Evolutionary conservation across 2,888 invertebrate species (phyloP).

Genomic region (Heteromurus nitidus): DNA sequence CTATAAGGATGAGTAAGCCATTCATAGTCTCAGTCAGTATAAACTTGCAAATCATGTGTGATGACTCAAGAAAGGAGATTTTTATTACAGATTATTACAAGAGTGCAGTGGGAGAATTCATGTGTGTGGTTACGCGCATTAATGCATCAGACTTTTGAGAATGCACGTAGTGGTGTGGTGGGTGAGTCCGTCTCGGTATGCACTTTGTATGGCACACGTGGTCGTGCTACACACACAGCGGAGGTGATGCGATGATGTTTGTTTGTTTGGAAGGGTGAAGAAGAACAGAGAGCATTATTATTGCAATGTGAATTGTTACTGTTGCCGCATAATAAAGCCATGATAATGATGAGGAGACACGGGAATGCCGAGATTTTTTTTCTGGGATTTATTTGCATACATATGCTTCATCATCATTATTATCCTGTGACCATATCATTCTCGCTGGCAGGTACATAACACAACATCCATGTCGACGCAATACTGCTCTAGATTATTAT

Average conservation of each 20-base stretch:
- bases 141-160: background rate
- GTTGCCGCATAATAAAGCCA: constrained; percentile 29
- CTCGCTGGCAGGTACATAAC: no score
- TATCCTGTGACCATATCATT: background rate
- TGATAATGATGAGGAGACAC: constrained; percentile 25
- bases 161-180: background rate
- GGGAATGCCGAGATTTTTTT: constrained; percentile 38
- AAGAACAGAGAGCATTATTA: no score
- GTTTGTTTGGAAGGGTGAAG: no score
- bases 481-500: constrained; percentile 22
- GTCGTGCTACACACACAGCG: no score
- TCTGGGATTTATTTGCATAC: constrained; percentile 30
- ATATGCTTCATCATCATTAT: constrained; percentile 17
- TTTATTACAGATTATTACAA: background rate
- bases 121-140: constrained; percentile 3
- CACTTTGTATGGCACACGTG: no score
- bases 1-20: constrained; percentile 36
- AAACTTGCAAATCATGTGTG: background rate
- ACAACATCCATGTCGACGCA: background rate
- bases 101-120: background rate
- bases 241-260: no score
- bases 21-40: constrained; percentile 12
- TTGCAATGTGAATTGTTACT: background rate
- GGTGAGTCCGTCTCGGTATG: no score
- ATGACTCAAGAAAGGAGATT: constrained; percentile 1